phyloP scores from a whole-genome alignment of 2,888 invertebrate species.

The Cecidostiba fungosa region DNA sequence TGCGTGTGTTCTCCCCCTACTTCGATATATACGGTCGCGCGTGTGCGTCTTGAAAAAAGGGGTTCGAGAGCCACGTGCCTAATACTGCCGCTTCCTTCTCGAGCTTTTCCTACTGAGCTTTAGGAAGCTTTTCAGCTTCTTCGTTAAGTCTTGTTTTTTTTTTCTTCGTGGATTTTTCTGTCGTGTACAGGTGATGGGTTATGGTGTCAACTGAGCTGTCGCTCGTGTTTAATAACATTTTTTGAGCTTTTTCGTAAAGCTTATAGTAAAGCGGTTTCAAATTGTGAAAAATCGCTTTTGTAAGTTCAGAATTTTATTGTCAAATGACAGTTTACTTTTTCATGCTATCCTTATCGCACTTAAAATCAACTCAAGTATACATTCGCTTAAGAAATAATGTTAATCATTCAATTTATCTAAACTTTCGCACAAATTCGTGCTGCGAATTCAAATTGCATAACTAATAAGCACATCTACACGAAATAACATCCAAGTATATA shows the following conservation, averaged over 20 bases:
- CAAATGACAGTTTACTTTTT: no score
- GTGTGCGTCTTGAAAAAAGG: constrained; percentile 8
- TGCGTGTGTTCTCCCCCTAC: neutral
- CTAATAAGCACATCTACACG: no score
- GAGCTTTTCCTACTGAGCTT: constrained; percentile 12
- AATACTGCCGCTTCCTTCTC: neutral
- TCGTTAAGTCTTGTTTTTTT: neutral
- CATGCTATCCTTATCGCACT: no score
- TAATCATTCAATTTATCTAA: no score
- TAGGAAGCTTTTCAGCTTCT: neutral
- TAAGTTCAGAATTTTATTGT: no score
- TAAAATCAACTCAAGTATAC: no score
- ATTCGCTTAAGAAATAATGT: no score
- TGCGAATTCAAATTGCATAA: no score
- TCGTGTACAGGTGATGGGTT: neutral
- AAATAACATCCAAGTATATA: no score
- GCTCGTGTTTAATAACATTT: neutral
- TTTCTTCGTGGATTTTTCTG: neutral
- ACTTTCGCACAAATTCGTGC: no score
- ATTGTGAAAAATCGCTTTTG: no score
- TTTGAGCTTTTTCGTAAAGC: neutral
- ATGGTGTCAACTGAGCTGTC: neutral
- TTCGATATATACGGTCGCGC: neutral
- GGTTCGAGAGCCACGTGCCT: neutral
- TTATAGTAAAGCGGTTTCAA: no score